Conservation (phyloP, 2,888 invertebrate genomes). For the Catonia carolina region DNA sequence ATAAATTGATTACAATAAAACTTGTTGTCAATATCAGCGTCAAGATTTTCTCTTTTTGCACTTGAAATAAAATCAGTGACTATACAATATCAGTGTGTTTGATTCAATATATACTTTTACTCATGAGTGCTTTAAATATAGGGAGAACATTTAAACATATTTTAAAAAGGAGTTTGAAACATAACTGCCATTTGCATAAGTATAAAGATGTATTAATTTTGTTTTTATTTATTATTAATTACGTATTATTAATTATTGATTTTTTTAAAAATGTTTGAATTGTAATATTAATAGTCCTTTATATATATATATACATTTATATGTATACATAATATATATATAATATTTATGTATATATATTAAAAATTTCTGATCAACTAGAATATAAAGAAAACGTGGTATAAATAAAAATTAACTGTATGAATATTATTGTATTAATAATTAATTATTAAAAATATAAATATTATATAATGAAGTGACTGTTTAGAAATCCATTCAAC, state of each 20-base stretch:
- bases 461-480: constrained; percentile 9
- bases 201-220: constrained; percentile 20
- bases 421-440: too few species aligned
- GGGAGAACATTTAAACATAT: constrained; percentile 10
- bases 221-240: too few species aligned
- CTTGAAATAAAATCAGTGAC: constrained; percentile 19
- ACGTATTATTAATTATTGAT: too few species aligned
- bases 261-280: too few species aligned
- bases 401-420: constrained; percentile 24
- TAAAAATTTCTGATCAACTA: constrained; percentile 24
- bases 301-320: too few species aligned
- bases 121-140: constrained; percentile 25
- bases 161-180: constrained; percentile 21
- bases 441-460: constrained; percentile 11
- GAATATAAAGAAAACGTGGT: constrained; percentile 23
- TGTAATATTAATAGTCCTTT: constrained; percentile 17
- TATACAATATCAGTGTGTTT: constrained; percentile 22
- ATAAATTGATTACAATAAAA: too few species aligned
- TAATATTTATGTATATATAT: constrained; percentile 14
- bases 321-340: too few species aligned
- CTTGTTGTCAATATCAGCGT: neutral
- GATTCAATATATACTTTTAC: constrained; percentile 17
- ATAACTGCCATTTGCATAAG: constrained; percentile 27
- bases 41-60: constrained; percentile 2
- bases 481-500: constrained; percentile 16